phyloP scores from a whole-genome alignment of 2,113 vertebrate species.

The Seriola aureovittata region DNA sequence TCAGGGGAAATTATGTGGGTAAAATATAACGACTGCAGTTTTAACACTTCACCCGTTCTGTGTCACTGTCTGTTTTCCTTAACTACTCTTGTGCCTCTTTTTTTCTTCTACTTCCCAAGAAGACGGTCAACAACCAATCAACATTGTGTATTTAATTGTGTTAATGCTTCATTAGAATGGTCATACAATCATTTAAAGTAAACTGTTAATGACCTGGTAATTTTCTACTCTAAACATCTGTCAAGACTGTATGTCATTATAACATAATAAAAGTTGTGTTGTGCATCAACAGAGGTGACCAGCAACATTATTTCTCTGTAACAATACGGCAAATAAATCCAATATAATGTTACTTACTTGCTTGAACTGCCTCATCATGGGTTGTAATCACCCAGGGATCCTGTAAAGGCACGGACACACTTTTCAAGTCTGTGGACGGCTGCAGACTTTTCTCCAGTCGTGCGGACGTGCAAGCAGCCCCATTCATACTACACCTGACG shows the following conservation, averaged over 20 bases:
- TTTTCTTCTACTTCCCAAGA: conserved; percentile 4
- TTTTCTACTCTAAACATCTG: neutral
- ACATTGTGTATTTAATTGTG: neutral
- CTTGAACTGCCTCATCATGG: neutral
- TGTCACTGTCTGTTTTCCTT: neutral
- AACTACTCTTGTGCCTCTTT: conserved; percentile 12
- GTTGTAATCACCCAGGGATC: neutral
- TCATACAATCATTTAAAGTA: neutral
- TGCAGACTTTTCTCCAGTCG: too few species aligned
- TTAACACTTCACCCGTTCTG: neutral
- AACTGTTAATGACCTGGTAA: neutral
- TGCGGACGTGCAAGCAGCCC: too few species aligned
- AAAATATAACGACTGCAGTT: neutral
- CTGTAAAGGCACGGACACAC: neutral
- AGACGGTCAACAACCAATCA: neutral
- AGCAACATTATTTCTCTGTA: too few species aligned
- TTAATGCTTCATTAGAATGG: neutral
- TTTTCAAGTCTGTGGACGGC: too few species aligned
- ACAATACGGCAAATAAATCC: neutral
- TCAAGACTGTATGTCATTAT: neutral
- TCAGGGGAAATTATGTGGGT: neutral
- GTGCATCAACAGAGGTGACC: too few species aligned
- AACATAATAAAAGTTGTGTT: neutral
- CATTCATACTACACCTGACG: too few species aligned
- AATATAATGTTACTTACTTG: too few species aligned